Evolutionary conservation across 2,888 invertebrate genomes (phyloP).

Genomic region (Drosophila macrothrix): DNA sequence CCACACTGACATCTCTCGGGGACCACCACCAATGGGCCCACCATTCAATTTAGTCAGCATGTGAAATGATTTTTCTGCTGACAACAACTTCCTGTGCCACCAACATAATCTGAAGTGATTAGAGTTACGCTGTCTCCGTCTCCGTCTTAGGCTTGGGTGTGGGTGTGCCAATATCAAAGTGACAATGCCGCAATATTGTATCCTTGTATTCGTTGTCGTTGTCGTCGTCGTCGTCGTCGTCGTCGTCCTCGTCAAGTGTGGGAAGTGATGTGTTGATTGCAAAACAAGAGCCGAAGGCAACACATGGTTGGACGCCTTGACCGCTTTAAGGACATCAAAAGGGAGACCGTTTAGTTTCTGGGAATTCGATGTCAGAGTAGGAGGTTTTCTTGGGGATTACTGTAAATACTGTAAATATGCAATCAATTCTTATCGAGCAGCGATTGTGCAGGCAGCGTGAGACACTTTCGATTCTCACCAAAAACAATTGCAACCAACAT

Average conservation of each 20-base stretch:
- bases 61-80: constrained; percentile 67
- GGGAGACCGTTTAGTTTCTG: constrained; percentile 39
- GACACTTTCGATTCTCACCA: constrained; percentile 57
- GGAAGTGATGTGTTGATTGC: constrained; percentile 78
- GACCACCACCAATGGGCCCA: constrained; percentile 42
- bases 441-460: constrained; percentile 43
- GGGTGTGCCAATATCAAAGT: constrained; percentile 74
- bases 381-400: constrained; percentile 33
- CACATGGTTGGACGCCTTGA: constrained; percentile 27
- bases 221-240: not conserved
- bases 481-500: constrained; percentile 37
- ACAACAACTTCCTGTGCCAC: constrained; percentile 73
- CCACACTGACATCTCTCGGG: not conserved
- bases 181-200: constrained; percentile 50
- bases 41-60: constrained; percentile 58
- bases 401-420: constrained; percentile 72
- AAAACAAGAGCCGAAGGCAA: constrained; percentile 56
- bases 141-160: constrained; percentile 30
- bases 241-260: constrained; percentile 57
- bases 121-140: constrained; percentile 11
- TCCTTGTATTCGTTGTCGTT: constrained; percentile 9
- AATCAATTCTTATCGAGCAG: constrained; percentile 75
- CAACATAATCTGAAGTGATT: constrained; percentile 60
- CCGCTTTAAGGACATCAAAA: constrained; percentile 53
- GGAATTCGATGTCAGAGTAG: constrained; percentile 21